These are phyloP conservation scores for Heliangelus exortis DNA, from an alignment of 2,797 vertebrate genomes.

Conservation along the genomic window DNA sequence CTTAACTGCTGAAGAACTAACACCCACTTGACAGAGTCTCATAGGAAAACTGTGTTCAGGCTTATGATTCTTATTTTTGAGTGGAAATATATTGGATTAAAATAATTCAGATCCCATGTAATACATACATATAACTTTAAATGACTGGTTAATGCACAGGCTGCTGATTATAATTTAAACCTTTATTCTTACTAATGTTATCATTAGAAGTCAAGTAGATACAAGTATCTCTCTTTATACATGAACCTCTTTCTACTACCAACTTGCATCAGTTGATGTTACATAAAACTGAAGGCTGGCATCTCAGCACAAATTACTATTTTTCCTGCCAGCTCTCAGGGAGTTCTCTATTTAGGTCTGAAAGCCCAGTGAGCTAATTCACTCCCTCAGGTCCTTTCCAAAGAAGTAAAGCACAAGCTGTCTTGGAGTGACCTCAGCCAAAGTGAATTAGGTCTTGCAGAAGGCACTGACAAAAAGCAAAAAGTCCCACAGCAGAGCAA, in stretches of 20 bases:
- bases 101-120: background rate
- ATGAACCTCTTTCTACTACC: background rate
- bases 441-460: background rate
- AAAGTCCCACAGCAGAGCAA: background rate
- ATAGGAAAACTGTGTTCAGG: background rate
- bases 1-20: background rate
- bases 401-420: background rate
- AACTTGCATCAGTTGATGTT: background rate
- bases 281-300: background rate
- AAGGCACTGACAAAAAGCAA: background rate
- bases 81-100: background rate
- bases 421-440: accelerated
- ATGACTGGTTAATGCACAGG: too few relatives aligned
- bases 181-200: background rate
- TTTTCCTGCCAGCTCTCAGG: background rate
- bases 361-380: background rate
- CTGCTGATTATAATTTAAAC: too few relatives aligned
- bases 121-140: too few relatives aligned
- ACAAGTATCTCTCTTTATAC: background rate
- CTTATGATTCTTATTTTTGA: background rate
- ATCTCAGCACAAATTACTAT: background rate
- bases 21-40: background rate
- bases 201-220: background rate
- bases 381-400: background rate
- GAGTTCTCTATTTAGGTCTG: background rate